phyloP scores from a whole-genome alignment of 2,888 invertebrate genomes.

The Arctia plantaginis region DNA sequence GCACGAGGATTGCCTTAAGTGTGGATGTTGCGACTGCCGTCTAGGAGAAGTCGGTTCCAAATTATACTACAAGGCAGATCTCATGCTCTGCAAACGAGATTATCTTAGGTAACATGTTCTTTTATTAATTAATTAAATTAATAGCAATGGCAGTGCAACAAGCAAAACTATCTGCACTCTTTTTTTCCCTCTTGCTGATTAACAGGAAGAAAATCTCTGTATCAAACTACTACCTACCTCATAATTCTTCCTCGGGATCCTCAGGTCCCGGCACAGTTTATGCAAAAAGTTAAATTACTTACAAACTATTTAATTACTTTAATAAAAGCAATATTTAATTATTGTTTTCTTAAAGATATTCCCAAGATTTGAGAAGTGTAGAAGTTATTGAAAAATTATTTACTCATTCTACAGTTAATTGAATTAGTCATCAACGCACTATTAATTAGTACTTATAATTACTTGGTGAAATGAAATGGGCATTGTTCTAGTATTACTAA shows the following conservation, averaged over 20 bases:
- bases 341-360: neutral
- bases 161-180: neutral
- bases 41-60: constrained; percentile 97
- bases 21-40: constrained; percentile 96
- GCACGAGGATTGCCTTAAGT: constrained; percentile 98
- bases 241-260: neutral
- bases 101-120: constrained; percentile 91
- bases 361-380: neutral
- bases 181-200: neutral
- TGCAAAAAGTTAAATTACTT: neutral
- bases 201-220: neutral
- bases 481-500: neutral
- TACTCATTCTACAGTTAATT: neutral
- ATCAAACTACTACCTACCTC: neutral
- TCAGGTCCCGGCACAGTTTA: neutral
- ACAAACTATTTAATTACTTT: neutral
- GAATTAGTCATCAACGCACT: neutral
- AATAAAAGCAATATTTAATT: neutral
- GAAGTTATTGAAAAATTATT: neutral
- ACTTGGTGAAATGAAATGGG: neutral
- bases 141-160: neutral
- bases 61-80: constrained; percentile 95
- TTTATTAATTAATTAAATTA: neutral
- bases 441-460: neutral
- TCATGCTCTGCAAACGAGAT: constrained; percentile 96